phyloP scores from a whole-genome alignment of 2,888 invertebrate species.

The Thera britannica region DNA sequence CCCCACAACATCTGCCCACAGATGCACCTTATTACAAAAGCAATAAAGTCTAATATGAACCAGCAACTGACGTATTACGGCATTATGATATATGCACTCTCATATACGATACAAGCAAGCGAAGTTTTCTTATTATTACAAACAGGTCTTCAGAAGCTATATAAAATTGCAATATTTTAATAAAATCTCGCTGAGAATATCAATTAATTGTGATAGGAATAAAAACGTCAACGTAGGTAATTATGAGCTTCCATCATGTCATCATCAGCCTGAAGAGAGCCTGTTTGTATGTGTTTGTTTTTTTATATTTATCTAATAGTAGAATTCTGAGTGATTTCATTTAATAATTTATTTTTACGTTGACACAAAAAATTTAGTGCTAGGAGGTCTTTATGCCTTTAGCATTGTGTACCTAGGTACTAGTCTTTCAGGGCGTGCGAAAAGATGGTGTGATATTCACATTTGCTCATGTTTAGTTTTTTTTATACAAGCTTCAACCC shows the following conservation, averaged over 20 bases:
- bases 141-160: slow-evolving; percentile 70
- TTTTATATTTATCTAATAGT: too few relatives aligned
- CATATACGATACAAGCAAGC: slow-evolving; percentile 51
- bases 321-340: too few relatives aligned
- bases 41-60: slow-evolving; percentile 36
- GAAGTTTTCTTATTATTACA: slow-evolving; percentile 65
- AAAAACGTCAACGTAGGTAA: slow-evolving; percentile 49
- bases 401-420: too few relatives aligned
- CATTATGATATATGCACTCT: slow-evolving; percentile 62
- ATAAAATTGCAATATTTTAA: slow-evolving; percentile 78
- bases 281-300: background rate
- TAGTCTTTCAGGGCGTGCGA: too few relatives aligned
- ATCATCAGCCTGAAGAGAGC: background rate
- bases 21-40: slow-evolving; percentile 36
- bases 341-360: too few relatives aligned
- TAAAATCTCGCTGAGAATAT: slow-evolving; percentile 69
- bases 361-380: too few relatives aligned
- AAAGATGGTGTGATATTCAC: too few relatives aligned
- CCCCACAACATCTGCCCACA: slow-evolving; percentile 29
- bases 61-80: slow-evolving; percentile 38
- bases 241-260: slow-evolving; percentile 29
- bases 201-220: slow-evolving; percentile 71
- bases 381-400: too few relatives aligned
- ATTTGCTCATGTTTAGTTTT: too few relatives aligned
- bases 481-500: too few relatives aligned